Base-by-base conservation (phyloP, 92 coral and sea anemone genomes). In the Paragorgia papillata region DNA sequence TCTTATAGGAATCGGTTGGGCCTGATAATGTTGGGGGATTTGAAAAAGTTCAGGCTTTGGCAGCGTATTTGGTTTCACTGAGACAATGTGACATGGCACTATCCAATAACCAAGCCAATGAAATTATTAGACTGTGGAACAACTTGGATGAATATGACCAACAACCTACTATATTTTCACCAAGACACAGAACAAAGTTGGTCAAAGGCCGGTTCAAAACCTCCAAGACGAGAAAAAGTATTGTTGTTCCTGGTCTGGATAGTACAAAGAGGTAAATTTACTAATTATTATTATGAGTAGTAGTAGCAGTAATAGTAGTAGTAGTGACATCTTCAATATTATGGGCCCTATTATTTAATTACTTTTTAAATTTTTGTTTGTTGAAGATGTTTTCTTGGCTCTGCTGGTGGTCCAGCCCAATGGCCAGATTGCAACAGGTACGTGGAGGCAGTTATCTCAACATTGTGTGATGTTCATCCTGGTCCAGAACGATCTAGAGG, bases 371-470 rank as follows among this genome's bases (percentile, higher is more conserved):
- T n/a, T 37, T 37, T 69, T 49, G 19, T 81, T 48, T 61, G 0
- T 0, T 33, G 9, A 9, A 82, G 86, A 55, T 83, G 86, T 44
- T 90, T 90, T 62, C 69, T 90, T 8, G 86, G 84, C 15, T 53
- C 84, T 33, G 62, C 57, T 51, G 30, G 68, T 34, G 89, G 89
- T 5, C 89, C 88, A 33, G 89, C 96, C 2, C 74, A 79, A 9
- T 82, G 89, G 86, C 96, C 91, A 0, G 88, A 84, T 46, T 82
- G 85, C 39, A 90, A 90, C 57, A 9, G 90, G 1, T 86, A 83
- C 61, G 76, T 89, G 76, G 96, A 84, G 48, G 85, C 91, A 0
- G 66, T 73, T 1, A 67, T 87, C 22, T 34, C 71, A 3, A 51
- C 63, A 30, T 60, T 83, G 75, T 80, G 90, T 54, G 78, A 67